Evolutionary conservation across 64 coral and sea anemone species (phyloP), one percentile per base, ranked within the genome.

Genomic region (Trachythela sp.): DNA sequence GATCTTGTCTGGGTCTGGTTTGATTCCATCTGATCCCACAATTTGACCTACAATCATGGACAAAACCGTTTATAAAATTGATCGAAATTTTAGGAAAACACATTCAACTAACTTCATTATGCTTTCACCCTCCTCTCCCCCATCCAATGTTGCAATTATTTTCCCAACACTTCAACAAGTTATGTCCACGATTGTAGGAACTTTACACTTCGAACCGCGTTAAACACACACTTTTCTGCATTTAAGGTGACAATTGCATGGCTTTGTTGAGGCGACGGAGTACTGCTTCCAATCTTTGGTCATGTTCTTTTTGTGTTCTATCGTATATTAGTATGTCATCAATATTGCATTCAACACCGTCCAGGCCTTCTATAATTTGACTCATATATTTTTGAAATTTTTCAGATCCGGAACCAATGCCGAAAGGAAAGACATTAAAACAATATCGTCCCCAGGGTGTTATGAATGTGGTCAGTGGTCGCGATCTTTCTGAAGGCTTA

Each of bases 281-380:
- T 45, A 11, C 11, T 45, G 42, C 11, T 6, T 45, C 42, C 4
- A 45, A 45, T 45, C 11, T 45, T 11, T 45, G 42, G 42, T 45
- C 42, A 45, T 45, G 42, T 45, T 11, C 11, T 11, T 11, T 45
- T 45, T 11, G 56, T 64, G 56, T 64, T 54, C 43, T 68, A 33
- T 39, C 85, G 77, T 87, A 85, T 34, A 92, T 75, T 9, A 83
- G 48, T 5, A 92, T 48, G 33, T 84, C 84, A 40, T 92, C 67
- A 36, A 87, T 87, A 38, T 85, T 77, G 70, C 85, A 92, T 39
- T 87, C 90, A 14, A 87, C 85, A 37, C 90, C 90, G 9, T 87
- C 70, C 0, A 80, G 30, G 22, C 60, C 90, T 39, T 87, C 40
- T 2, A 87, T 85, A 48, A 92, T 92, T 15, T 37, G 40, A 20